Evolutionary conservation across 2,888 invertebrate species (phyloP).

Genomic region (Agrilus mali): DNA sequence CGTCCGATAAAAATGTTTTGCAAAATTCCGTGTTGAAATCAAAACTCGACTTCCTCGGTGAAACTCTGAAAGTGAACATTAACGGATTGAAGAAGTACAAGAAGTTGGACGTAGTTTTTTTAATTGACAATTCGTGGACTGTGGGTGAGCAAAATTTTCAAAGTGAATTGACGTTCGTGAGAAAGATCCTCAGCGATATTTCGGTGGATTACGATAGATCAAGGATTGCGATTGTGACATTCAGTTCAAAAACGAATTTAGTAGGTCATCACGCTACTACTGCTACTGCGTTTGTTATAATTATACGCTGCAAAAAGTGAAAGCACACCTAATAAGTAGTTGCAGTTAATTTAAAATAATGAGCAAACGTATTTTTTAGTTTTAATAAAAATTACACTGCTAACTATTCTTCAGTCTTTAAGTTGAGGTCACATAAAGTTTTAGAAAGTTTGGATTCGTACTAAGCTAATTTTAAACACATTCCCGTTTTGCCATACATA

Average conservation of each 20-base stretch:
- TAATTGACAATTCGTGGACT: constrained; percentile 57
- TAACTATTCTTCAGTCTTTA: too few relatives aligned
- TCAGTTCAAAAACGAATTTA: constrained; percentile 46
- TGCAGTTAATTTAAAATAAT: too few relatives aligned
- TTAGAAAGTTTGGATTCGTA: too few relatives aligned
- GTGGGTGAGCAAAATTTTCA: constrained; percentile 52
- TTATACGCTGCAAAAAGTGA: too few relatives aligned
- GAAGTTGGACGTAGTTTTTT: constrained; percentile 48
- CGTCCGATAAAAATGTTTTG: constrained; percentile 17
- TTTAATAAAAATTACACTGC: too few relatives aligned
- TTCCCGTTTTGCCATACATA: too few relatives aligned
- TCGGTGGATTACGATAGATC: constrained; percentile 50
- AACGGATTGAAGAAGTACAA: constrained; percentile 33
- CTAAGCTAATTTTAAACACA: too few relatives aligned
- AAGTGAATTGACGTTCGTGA: constrained; percentile 54
- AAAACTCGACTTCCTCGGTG: constrained; percentile 42
- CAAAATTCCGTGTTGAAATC: constrained; percentile 34
- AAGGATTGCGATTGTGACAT: constrained; percentile 51
- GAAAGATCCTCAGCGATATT: constrained; percentile 51
- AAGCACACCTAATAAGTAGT: too few relatives aligned
- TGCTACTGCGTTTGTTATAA: too few relatives aligned
- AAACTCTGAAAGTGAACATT: constrained; percentile 41
- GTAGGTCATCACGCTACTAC: constrained; percentile 24
- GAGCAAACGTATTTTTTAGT: too few relatives aligned
- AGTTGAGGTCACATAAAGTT: too few relatives aligned